Base-by-base conservation (phyloP, 2,113 vertebrate genomes). In the Hirundichthys speculiger region DNA sequence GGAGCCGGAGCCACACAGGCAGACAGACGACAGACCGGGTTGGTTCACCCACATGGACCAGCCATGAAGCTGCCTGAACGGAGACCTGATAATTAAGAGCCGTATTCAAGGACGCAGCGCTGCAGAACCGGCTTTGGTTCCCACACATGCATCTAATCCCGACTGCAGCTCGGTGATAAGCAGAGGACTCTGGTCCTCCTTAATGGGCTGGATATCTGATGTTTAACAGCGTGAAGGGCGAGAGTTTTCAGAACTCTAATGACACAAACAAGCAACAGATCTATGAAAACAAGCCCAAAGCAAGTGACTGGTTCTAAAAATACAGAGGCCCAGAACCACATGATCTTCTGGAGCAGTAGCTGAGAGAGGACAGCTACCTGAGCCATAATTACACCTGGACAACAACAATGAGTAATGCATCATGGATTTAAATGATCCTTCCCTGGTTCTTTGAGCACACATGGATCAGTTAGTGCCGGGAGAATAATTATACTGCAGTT, bases 1-100 rank as follows among this genome's bases (percentile, higher is more conserved):
- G 56, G 67, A 84, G 71, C 80, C 65, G 21, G 68, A 79, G 52
- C 52, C 76, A 73, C 73, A 79, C 84, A 77, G 57, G 61, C 63
- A 65, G 68, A 43, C 42, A 73, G 64, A 63, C 70, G 52, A 39
- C 68, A 68, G 70, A 63, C 74, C 46, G 69, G 48, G 60, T 80
- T 34, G 69, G 49, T 72, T 75, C 69, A 69, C 76, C 62, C 80
- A 80, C 84, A 64, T 59, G 64, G n/a, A 81, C 56, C 39, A 63
- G 59, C 39, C 39, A 51, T 53, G 68, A 2, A 64, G 73, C 67
- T 15, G 21, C 21, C 25, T 64, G 51, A 70, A 63, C 24, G 45
- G 13, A 69, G 51, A 1, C 19, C 49, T 38, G 59, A 82, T 75
- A 75, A 88, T 79, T 69, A 71, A 40, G 27, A 45, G 5, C 48